Conservation (phyloP, 2,888 invertebrate species). For the Sipha maydis region DNA sequence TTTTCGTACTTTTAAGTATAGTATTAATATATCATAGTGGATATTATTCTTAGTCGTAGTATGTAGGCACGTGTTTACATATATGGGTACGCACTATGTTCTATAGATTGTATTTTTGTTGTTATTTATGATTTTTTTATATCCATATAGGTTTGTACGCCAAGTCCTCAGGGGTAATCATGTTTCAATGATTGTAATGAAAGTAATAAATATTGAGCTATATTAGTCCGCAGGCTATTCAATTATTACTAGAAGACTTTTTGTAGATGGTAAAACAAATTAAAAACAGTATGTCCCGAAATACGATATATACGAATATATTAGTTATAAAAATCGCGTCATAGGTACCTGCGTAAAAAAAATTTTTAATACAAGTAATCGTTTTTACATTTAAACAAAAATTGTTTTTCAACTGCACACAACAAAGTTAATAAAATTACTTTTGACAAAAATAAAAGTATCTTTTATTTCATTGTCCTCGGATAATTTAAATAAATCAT, state of each 20-base stretch:
- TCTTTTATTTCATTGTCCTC: not conserved
- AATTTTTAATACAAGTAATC: not conserved
- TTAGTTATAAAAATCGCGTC: not conserved
- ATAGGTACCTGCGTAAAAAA: not conserved
- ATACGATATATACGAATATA: constrained; percentile 17
- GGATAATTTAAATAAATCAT: not conserved
- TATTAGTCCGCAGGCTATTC: constrained; percentile 6
- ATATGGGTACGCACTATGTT: not conserved
- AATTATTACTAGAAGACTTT: not conserved
- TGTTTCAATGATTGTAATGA: constrained; percentile 2
- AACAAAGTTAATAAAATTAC: too few relatives aligned
- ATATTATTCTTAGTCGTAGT: not conserved
- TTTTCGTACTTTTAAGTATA: not conserved
- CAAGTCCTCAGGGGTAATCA: not conserved
- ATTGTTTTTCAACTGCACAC: not conserved
- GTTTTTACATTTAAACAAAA: not conserved
- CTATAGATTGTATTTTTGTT: not conserved
- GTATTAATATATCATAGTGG: not conserved
- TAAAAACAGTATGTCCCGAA: not conserved
- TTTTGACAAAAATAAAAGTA: not conserved
- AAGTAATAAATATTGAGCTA: constrained; percentile 27
- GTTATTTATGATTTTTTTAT: constrained; percentile 7
- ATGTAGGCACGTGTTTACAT: not conserved
- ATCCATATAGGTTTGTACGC: not conserved
- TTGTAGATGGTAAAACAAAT: constrained; percentile 21